Base-by-base conservation (phyloP, 2,888 invertebrate genomes). In the Athripsodes cinereus region DNA sequence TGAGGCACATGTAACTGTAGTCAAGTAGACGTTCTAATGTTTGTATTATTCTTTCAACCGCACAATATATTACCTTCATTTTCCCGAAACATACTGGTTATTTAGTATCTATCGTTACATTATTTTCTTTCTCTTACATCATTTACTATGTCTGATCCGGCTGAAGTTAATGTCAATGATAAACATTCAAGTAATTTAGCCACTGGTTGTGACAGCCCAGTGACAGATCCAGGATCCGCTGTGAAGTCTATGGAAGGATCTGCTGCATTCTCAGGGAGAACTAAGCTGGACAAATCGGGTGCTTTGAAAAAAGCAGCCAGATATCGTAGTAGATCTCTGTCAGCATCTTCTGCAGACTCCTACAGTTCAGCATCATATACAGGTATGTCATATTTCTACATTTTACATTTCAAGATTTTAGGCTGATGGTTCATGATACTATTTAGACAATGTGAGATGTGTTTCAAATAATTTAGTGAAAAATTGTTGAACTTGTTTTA, bases 301-400 rank as follows among this genome's bases (percentile, higher is more conserved):
- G 91, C 91, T 10, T 72, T 92, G 71, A 92, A 93, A 78, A 92
- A 92, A 72, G 87, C 92, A 16, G 91, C 88, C 66, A 82, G 94
- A 54, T 92, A 95, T 71, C 80, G 94, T 55, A 94, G 93, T 70
- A 84, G 96, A 62, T 95, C 95, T 0, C 78, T 95, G 21, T 96
- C 96, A 11, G 95, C 94, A 2, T 95, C 95, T 6, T 96, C 96
- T 35, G 93, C 93, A 55, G 96, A 96, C 74, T 95, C 95, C 20
- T 96, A 94, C 76, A 95, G 94, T 74, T 95, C 95, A 65, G 83
- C 83, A 18, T 83, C 83, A 0, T 84, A 84, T 66, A 84, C 84
- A 40, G 84, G 84, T 75, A 62, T 73, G 76, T 50, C 10, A 16
- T 31, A 31, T 8, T 11, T 31, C 6, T 8, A 31, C 11, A 31